Percentiles rank a stretch among this genome's conserved stretches.
phyloP scores from a whole-genome alignment of 2,888 invertebrate genomes.

The Protodeltote pygarga region DNA sequence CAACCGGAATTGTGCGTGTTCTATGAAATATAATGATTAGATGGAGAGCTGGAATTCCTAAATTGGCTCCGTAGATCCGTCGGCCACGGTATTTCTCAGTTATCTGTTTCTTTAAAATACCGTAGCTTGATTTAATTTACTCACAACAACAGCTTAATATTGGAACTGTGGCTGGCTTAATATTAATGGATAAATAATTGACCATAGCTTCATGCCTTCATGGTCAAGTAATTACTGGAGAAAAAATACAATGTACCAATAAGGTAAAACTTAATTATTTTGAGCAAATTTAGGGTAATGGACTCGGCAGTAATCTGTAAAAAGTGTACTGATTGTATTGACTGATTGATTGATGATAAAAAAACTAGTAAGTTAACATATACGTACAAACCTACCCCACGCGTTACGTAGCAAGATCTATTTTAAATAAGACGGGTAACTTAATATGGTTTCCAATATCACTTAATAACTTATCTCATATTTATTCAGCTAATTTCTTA shows the following conservation, averaged over 20 bases:
- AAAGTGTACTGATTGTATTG: not conserved
- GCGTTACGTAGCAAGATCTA: not conserved
- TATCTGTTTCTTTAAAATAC: constrained; percentile 36
- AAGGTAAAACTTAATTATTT: constrained; percentile 27
- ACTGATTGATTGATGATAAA: no score
- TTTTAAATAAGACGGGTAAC: constrained; percentile 1
- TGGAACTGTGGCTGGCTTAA: constrained; percentile 23
- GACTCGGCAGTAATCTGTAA: not conserved
- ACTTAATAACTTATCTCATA: constrained; percentile 12
- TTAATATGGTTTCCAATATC: no score
- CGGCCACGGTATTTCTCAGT: constrained; percentile 50
- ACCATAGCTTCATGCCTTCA: constrained; percentile 22
- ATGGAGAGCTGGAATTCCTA: constrained; percentile 58
- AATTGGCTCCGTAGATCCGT: constrained; percentile 56
- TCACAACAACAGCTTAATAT: constrained; percentile 32
- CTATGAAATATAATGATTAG: constrained; percentile 66
- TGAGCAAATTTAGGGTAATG: constrained; percentile 4
- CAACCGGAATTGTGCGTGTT: constrained; percentile 56
- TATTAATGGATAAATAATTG: constrained; percentile 30
- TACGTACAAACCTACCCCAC: no score
- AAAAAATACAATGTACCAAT: constrained; percentile 19
- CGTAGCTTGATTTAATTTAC: constrained; percentile 21
- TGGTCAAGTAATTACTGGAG: constrained; percentile 4
- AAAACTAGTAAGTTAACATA: no score
- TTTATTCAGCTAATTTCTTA: constrained; percentile 6